Percentiles rank a stretch among this genome's conserved stretches.
phyloP scores from a whole-genome alignment of 2,888 invertebrate species.

The Drosophila rellima region DNA sequence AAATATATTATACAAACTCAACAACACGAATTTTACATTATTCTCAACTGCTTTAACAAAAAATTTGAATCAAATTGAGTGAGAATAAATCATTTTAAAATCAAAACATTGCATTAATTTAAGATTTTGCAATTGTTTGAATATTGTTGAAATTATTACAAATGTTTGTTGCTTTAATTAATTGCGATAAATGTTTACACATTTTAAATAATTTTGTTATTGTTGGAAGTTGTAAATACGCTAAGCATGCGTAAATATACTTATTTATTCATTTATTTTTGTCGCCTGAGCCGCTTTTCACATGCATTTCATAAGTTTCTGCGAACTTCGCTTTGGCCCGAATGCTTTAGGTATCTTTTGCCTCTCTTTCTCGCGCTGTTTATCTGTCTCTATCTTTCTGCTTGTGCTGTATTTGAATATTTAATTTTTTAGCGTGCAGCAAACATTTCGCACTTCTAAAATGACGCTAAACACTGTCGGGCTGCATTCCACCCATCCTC shows the following conservation, averaged over 20 bases:
- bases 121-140: not conserved
- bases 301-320: slow-evolving; percentile 49
- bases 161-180: not conserved
- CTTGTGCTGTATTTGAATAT: slow-evolving; percentile 71
- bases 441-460: slow-evolving; percentile 74
- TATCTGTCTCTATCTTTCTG: not conserved
- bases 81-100: not conserved
- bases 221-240: not conserved
- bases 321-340: slow-evolving; percentile 56
- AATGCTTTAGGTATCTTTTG: slow-evolving; percentile 45
- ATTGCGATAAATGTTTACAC: not conserved
- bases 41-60: not conserved
- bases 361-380: slow-evolving; percentile 7
- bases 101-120: not conserved
- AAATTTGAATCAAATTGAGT: not conserved
- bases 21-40: not conserved
- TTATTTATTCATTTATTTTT: slow-evolving; percentile 30
- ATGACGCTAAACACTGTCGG: slow-evolving; percentile 63
- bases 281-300: slow-evolving; percentile 47
- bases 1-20: too few relatives aligned
- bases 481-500: slow-evolving; percentile 14
- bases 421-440: slow-evolving; percentile 77
- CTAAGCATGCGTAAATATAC: not conserved
- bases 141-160: not conserved
- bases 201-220: too few relatives aligned